phyloP scores from a whole-genome alignment of 2,888 invertebrate genomes.

The Diplazon laetatorius region DNA sequence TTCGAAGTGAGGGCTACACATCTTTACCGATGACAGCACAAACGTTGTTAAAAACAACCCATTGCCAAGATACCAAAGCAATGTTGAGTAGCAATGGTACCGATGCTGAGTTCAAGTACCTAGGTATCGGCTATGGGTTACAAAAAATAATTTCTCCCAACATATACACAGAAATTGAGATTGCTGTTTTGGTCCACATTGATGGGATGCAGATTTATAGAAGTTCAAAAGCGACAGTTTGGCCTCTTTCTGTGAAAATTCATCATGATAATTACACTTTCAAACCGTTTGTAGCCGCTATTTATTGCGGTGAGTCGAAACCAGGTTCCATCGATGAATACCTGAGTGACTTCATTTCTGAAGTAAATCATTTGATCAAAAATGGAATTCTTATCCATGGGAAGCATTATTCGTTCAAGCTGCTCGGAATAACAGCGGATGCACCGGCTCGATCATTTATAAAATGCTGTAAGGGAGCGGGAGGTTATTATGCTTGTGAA shows the following conservation, averaged over 20 bases:
- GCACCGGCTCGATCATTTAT: slow-evolving; percentile 61
- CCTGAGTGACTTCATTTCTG: slow-evolving; percentile 58
- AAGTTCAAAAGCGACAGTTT: slow-evolving; percentile 53
- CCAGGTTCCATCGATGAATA: slow-evolving; percentile 53
- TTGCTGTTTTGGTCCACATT: slow-evolving; percentile 46
- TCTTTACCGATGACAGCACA: slow-evolving; percentile 34
- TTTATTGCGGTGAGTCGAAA: slow-evolving; percentile 62
- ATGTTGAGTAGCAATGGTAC: slow-evolving; percentile 29
- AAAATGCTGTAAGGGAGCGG: slow-evolving; percentile 61
- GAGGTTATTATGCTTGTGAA: slow-evolving; percentile 64
- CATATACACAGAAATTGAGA: slow-evolving; percentile 38
- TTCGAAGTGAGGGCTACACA: background rate
- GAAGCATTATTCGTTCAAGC: slow-evolving; percentile 47
- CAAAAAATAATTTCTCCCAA: slow-evolving; percentile 29
- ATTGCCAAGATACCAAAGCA: slow-evolving; percentile 19
- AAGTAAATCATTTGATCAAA: slow-evolving; percentile 49
- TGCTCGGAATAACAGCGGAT: slow-evolving; percentile 63
- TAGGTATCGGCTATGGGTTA: slow-evolving; percentile 45
- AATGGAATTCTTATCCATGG: slow-evolving; percentile 52
- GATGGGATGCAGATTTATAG: slow-evolving; percentile 57
- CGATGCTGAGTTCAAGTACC: slow-evolving; percentile 48
- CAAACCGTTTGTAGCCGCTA: slow-evolving; percentile 48
- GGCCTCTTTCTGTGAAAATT: slow-evolving; percentile 57
- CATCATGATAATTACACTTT: slow-evolving; percentile 28
- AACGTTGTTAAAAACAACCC: slow-evolving; percentile 25